These are phyloP conservation scores for Diplodus sargus DNA, from an alignment of 2,797 vertebrate genomes.

Conservation along the genomic window DNA sequence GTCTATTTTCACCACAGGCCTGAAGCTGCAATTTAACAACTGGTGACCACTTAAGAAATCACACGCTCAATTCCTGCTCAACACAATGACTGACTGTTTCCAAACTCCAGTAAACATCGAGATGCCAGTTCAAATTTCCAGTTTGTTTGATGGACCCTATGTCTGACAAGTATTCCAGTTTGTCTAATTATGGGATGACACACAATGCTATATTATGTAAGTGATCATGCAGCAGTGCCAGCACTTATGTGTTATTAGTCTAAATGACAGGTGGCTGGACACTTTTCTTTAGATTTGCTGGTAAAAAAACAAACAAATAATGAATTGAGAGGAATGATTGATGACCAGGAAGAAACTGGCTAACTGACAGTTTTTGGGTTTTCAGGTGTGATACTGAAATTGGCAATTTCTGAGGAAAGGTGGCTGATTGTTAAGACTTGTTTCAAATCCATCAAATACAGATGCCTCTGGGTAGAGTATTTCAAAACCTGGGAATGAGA, in stretches of 20 bases:
- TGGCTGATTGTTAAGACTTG: too few species aligned
- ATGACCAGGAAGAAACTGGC: too few species aligned
- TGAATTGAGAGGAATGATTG: too few species aligned
- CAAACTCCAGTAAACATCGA: conserved; percentile 11
- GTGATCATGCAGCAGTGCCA: background rate
- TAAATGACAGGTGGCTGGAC: background rate
- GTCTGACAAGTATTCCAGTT: conserved; percentile 7
- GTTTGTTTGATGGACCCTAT: background rate
- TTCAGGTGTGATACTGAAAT: too few species aligned
- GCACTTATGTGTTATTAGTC: conserved; percentile 5
- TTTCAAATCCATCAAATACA: too few species aligned
- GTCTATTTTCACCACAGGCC: conserved; percentile 68
- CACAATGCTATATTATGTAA: background rate
- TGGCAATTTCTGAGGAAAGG: too few species aligned
- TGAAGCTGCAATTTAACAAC: conserved; percentile 53
- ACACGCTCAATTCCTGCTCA: conserved; percentile 28
- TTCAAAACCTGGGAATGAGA: too few species aligned
- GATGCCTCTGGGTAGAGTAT: too few species aligned
- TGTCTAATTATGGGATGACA: conserved; percentile 9
- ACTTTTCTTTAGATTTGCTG: too few species aligned
- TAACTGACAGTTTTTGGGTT: too few species aligned
- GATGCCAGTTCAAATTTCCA: conserved; percentile 13
- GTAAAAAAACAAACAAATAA: too few species aligned
- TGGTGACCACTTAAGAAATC: conserved; percentile 49
- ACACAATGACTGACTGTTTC: conserved; percentile 15